Evolutionary conservation across 2,113 vertebrate genomes (phyloP).

Genomic region (Tachysurus vachellii): DNA sequence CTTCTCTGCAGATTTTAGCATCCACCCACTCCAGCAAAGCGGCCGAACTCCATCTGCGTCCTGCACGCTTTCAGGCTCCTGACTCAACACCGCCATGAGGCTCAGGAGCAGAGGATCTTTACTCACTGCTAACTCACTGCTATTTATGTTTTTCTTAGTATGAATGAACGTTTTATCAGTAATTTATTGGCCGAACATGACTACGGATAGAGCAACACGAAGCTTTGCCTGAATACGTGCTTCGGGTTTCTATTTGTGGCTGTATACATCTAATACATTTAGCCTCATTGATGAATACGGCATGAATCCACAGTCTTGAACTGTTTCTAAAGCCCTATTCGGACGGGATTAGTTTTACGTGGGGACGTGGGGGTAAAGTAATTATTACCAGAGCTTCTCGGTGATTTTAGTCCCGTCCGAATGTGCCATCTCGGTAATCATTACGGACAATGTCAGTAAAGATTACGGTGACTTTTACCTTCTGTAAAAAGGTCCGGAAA

Average conservation of each 20-base stretch:
- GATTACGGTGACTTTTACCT: too few species aligned
- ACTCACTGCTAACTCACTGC: neutral
- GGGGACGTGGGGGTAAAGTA: too few species aligned
- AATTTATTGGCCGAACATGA: neutral
- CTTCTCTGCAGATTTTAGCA: slow-evolving; percentile 39
- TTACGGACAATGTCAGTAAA: too few species aligned
- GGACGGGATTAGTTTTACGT: too few species aligned
- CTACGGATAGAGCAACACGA: neutral
- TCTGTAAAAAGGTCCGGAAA: too few species aligned
- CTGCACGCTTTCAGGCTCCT: neutral
- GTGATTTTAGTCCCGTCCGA: too few species aligned
- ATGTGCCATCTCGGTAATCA: too few species aligned
- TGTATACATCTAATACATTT: neutral
- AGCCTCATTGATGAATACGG: neutral
- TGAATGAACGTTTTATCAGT: neutral
- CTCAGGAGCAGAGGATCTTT: too few species aligned
- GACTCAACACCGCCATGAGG: neutral
- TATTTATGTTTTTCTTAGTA: neutral
- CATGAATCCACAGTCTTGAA: neutral
- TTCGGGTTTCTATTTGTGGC: neutral
- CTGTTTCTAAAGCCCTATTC: too few species aligned
- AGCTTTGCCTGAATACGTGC: neutral
- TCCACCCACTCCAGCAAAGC: slow-evolving; percentile 41
- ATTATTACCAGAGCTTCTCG: too few species aligned
- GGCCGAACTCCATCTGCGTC: slow-evolving; percentile 38